Evolutionary conservation across 2,797 vertebrate genomes (phyloP).

Genomic region (Buceros bicornis): DNA sequence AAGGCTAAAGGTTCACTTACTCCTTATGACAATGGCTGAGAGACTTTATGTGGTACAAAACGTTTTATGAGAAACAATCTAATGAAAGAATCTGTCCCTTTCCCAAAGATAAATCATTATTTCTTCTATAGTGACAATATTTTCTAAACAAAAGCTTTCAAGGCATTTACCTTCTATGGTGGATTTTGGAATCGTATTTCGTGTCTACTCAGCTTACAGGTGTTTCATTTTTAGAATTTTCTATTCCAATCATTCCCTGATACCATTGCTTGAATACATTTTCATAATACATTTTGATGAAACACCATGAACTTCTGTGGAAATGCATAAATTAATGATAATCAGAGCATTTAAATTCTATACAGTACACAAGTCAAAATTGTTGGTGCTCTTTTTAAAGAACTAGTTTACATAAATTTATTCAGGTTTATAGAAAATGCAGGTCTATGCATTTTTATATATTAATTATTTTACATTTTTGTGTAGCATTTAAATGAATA

Average conservation of each 20-base stretch:
- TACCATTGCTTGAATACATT: neutral
- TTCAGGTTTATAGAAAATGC: neutral
- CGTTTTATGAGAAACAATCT: neutral
- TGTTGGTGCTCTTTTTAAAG: neutral
- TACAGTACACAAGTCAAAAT: neutral
- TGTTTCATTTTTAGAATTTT: neutral
- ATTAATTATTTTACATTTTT: neutral
- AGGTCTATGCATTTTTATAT: neutral
- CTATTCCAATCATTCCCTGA: neutral
- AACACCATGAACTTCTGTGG: neutral
- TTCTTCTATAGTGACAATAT: neutral
- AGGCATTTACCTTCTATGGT: neutral
- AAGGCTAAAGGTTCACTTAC: neutral
- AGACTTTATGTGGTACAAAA: neutral
- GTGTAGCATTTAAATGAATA: neutral
- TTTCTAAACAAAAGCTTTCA: neutral
- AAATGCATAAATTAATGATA: slow-evolving; percentile 10
- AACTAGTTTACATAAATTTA: neutral
- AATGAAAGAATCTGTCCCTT: neutral
- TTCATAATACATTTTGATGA: slow-evolving; percentile 6
- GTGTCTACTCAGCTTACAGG: neutral
- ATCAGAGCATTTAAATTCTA: slow-evolving; percentile 1
- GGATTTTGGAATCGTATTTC: neutral
- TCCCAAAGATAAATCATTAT: neutral
- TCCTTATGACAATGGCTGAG: neutral